Conservation (phyloP, 2,888 invertebrate genomes). For the Erpobdella octoculata region DNA sequence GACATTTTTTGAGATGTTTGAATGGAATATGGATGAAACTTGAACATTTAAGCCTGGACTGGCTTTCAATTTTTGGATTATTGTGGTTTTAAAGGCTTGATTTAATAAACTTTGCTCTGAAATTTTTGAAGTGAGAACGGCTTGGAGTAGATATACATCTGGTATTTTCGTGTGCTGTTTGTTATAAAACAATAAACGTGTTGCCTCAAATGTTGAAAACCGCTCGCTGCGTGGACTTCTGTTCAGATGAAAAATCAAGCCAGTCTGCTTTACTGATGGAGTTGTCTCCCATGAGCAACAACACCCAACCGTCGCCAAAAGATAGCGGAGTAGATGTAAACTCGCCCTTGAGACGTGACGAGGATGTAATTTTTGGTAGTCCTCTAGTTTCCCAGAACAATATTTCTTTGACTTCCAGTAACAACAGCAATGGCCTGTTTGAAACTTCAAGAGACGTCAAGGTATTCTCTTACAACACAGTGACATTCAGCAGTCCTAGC, state of each 20-base stretch:
- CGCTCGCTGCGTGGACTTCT: background rate
- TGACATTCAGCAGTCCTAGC: background rate
- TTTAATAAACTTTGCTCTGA: background rate
- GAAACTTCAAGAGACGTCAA: conserved; percentile 6
- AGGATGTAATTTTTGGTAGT: conserved; percentile 26
- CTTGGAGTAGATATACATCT: background rate
- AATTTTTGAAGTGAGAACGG: too few species aligned
- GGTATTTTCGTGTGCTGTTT: background rate
- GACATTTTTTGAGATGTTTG: too few species aligned
- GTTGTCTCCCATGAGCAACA: conserved; percentile 25
- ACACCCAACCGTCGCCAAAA: conserved; percentile 28
- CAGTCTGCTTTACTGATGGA: conserved; percentile 17
- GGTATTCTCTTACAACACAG: background rate
- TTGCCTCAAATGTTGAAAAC: background rate
- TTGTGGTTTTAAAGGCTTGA: too few species aligned
- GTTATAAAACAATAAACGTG: background rate
- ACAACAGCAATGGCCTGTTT: background rate
- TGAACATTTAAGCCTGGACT: too few species aligned
- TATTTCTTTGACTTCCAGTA: background rate
- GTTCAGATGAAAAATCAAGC: conserved; percentile 5
- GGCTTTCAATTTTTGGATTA: too few species aligned
- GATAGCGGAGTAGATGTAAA: conserved; percentile 30
- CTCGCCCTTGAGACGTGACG: conserved; percentile 27
- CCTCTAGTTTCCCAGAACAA: background rate
- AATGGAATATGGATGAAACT: too few species aligned